Conservation (phyloP, 2,888 invertebrate genomes). For the Caenorhabditis macrosperma region DNA sequence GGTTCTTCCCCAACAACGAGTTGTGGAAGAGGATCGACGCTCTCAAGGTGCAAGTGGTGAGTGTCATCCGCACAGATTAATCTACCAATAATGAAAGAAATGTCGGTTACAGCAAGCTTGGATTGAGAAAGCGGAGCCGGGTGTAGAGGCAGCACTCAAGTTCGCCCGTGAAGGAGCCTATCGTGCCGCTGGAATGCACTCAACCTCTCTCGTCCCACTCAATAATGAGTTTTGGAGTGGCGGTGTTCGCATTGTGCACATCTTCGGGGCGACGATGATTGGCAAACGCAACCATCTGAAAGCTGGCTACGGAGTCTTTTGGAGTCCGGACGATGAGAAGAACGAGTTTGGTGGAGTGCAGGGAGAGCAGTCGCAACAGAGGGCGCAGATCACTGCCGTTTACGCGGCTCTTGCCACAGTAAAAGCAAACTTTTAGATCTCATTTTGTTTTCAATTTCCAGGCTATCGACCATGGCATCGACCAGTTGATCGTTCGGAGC, state of each 20-base stretch:
- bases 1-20: no score
- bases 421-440: no score
- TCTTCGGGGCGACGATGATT: neutral
- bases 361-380: neutral
- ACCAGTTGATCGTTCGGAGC: neutral
- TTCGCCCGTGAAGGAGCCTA: neutral
- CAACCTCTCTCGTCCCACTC: neutral
- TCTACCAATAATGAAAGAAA: neutral
- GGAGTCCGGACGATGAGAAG: neutral
- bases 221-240: neutral
- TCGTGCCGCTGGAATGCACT: constrained; percentile 3
- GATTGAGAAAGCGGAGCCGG: neutral
- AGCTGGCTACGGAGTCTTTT: constrained; percentile 11
- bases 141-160: neutral
- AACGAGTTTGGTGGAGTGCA: neutral
- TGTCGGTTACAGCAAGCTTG: neutral
- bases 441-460: no score
- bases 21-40: neutral
- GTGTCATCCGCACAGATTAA: no score
- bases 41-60: neutral
- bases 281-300: no score
- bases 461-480: neutral
- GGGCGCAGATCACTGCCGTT: neutral
- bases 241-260: constrained; percentile 5
- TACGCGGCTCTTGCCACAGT: neutral